Conservation (phyloP, 2,113 vertebrate genomes). For the Eptesicus fuscus region DNA sequence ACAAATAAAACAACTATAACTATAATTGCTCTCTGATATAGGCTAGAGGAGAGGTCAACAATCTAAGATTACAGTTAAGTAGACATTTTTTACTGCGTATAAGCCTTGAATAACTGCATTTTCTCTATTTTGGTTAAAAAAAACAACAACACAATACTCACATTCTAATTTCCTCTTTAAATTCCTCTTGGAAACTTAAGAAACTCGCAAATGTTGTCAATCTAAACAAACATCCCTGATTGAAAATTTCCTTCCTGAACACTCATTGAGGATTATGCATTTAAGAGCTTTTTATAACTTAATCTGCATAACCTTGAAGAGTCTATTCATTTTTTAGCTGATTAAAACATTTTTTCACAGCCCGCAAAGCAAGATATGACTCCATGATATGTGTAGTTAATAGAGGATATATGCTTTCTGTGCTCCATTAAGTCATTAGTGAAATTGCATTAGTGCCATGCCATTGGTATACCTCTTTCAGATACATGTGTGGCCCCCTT, state of each 20-base stretch:
- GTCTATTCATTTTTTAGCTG: slow-evolving; percentile 75
- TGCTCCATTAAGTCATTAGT: slow-evolving; percentile 83
- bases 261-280: slow-evolving; percentile 62
- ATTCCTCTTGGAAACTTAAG: slow-evolving; percentile 44
- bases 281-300: slow-evolving; percentile 76
- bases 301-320: slow-evolving; percentile 82
- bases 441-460: slow-evolving; percentile 83
- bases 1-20: not conserved
- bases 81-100: slow-evolving; percentile 12
- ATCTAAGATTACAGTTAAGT: not conserved
- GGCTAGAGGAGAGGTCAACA: not conserved
- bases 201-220: slow-evolving; percentile 49
- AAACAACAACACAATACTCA: not conserved
- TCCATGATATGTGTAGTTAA: slow-evolving; percentile 81
- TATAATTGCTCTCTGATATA: not conserved
- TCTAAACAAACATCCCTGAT: slow-evolving; percentile 56
- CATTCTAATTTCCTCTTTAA: slow-evolving; percentile 53
- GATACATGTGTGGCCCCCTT: slow-evolving; percentile 67
- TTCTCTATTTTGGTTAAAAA: not conserved
- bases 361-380: slow-evolving; percentile 76
- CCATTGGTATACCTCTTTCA: slow-evolving; percentile 79
- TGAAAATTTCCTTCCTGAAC: slow-evolving; percentile 58
- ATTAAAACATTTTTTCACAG: slow-evolving; percentile 82
- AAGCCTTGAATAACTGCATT: slow-evolving; percentile 42
- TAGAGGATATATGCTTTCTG: slow-evolving; percentile 80